phyloP scores from a whole-genome alignment of 2,888 invertebrate species.

The Suillia variegata region DNA sequence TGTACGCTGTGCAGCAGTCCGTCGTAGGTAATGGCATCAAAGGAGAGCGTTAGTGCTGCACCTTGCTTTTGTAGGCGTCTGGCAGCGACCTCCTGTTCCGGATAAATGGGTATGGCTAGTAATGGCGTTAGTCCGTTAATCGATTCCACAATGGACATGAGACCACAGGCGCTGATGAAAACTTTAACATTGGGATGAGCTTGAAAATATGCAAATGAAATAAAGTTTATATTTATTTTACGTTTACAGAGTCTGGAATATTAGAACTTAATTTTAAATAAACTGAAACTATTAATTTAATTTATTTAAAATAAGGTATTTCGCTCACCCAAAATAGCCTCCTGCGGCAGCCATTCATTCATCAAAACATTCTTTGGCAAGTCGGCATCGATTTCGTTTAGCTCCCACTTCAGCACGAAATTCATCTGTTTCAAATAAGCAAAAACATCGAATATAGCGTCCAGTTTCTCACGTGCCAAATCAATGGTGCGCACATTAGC shows the following conservation, averaged over 20 bases:
- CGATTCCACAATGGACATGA: conserved; percentile 66
- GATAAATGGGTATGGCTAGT: conserved; percentile 64
- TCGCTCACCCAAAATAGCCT: conserved; percentile 56
- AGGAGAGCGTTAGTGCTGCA: conserved; percentile 55
- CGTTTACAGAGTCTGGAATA: not conserved
- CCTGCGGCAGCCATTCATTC: conserved; percentile 59
- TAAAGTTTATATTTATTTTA: not conserved
- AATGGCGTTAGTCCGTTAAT: conserved; percentile 63
- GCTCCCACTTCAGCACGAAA: conserved; percentile 65
- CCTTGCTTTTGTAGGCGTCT: conserved; percentile 60
- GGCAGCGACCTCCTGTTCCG: conserved; percentile 63
- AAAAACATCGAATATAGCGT: conserved; percentile 47
- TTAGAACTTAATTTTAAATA: too few relatives aligned
- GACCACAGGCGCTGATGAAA: conserved; percentile 68
- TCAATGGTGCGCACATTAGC: conserved; percentile 53
- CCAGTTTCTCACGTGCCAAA: conserved; percentile 55
- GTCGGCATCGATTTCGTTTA: conserved; percentile 46
- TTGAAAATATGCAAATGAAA: conserved; percentile 38
- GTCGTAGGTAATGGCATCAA: conserved; percentile 58
- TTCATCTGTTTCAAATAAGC: conserved; percentile 49
- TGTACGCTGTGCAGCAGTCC: conserved; percentile 56
- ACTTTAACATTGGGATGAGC: conserved; percentile 65
- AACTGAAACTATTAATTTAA: too few relatives aligned
- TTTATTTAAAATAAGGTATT: not conserved
- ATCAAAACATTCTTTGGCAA: conserved; percentile 59